Evolutionary conservation across 2,797 vertebrate genomes (phyloP), one percentile per base, ranked within the genome.

Genomic region (Babyrousa celebensis): DNA sequence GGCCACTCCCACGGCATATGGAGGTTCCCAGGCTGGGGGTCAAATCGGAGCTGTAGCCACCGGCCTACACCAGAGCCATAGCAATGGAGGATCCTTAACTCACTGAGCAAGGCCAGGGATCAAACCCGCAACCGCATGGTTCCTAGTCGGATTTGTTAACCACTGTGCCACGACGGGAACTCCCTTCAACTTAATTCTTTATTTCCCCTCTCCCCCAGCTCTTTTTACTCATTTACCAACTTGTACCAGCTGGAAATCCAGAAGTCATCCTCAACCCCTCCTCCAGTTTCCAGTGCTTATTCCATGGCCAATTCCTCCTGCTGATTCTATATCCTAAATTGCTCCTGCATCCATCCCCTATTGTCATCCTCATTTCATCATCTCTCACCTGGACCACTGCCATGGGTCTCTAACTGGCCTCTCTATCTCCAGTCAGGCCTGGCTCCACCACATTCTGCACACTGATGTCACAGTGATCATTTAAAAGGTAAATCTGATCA

Each of bases 401-500:
- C 97, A 97, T 12, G 0, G 48, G 25, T 92, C 85, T 82, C 74
- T 88, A 75, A 58, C 94, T 72, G 85, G 96, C 92, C 92, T 92
- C 85, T 77, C 79, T 29, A 72, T 95, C 96, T 98, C 96, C 85
- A 84, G 95, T 86, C 91, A 94, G 90, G 90, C 68, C 92, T 96
- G 6, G 0, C 92, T 97, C 88, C 91, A 96, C 36, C 79, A 63
- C 54, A 54, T 88, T 96, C 95, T 40, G 82, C 74, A 63, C 96
- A 12, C 56, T 94, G 88, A 96, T 91, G 95, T 85, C 92, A 97
- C 52, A 4, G 85, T 60, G 92, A 96, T 97, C 96, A 94, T 94
- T 97, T 96, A 75, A 97, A 96, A 97, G 85, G 96, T 98, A 97
- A 97, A 97, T 97, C 94, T 89, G 90, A 96, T 97, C 96, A 95